phyloP scores from a whole-genome alignment of 2,888 invertebrate species.

The Platycheirus albimanus region DNA sequence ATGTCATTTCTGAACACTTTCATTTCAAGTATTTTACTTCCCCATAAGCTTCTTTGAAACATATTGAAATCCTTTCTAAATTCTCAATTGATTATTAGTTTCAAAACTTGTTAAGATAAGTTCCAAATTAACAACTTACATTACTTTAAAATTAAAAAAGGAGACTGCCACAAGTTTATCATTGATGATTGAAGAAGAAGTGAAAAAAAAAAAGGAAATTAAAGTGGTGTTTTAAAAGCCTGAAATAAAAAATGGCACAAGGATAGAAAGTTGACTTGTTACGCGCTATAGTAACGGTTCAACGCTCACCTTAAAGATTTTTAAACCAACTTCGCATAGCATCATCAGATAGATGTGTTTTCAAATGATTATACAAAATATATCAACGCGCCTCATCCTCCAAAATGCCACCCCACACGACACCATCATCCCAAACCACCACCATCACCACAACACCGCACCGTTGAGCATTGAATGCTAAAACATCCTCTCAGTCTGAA shows the following conservation, averaged over 20 bases:
- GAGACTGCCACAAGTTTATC: slow-evolving; percentile 15
- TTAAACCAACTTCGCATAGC: slow-evolving; percentile 25
- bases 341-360: slow-evolving; percentile 40
- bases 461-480: slow-evolving; percentile 1
- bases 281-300: slow-evolving; percentile 57
- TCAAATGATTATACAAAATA: slow-evolving; percentile 55
- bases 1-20: too few species aligned
- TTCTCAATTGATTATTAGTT: too few species aligned
- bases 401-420: slow-evolving; percentile 34
- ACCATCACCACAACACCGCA: slow-evolving; percentile 18
- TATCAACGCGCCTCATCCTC: slow-evolving; percentile 35
- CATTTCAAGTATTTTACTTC: too few species aligned
- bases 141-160: slow-evolving; percentile 8
- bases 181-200: background rate
- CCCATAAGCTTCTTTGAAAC: too few species aligned
- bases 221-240: slow-evolving; percentile 34
- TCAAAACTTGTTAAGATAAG: too few species aligned
- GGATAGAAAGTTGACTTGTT: slow-evolving; percentile 71
- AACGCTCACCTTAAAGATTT: slow-evolving; percentile 63
- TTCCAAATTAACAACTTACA: slow-evolving; percentile 8
- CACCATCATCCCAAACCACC: slow-evolving; percentile 18
- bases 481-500: slow-evolving; percentile 26
- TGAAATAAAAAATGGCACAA: slow-evolving; percentile 60
- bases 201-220: slow-evolving; percentile 27
- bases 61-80: background rate